Base-by-base conservation (phyloP, 2,888 invertebrate species). In the Ophion slaviceki region DNA sequence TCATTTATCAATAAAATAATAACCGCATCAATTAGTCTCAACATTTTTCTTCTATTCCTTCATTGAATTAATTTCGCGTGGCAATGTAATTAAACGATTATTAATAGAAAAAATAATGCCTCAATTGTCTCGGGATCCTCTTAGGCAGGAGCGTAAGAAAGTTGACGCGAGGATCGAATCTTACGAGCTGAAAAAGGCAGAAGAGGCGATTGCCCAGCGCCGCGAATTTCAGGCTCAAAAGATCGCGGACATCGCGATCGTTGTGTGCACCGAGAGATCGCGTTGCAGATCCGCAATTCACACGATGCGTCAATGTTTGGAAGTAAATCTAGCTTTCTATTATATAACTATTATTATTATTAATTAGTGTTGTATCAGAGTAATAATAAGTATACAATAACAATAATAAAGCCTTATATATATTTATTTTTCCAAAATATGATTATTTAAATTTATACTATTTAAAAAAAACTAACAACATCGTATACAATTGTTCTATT, bases 211-310 rank as follows among this genome's bases (percentile, higher is more conserved):
- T 17, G 71, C 78, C n/a, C 88, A 90, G 82, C 88, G 80, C 20
- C 75, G 78, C 10, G 87, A 90, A 80, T 82, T 91, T 40, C 88
- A 92, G 79, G 87, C 87, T 72, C 90, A 89, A 85, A 91, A 89
- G 74, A 79, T 88, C 14, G 86, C 87, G 2, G 89, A 91, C 53
- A 59, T 90, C 24, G 87, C 90, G 0, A 87, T 89, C 59, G 61
- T 90, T 20, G 80, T 92, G 7, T 92, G 90, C 45, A 72, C 87
- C 11, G 92, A 93, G 80, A 89, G 89, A 85, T 85, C 89, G 76
- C 89, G 88, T n/a, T 89, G 87, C 79, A 81, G 82, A 36, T 80
- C 72, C 10, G 88, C 91, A 76, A 91, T 89, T 67, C 84, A 89
- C 45, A 68, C 86, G 45, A 82, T 90, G 24, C 85, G 89, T 10